phyloP scores from a whole-genome alignment of 2,113 vertebrate species.

The Paraplagusia blochii region DNA sequence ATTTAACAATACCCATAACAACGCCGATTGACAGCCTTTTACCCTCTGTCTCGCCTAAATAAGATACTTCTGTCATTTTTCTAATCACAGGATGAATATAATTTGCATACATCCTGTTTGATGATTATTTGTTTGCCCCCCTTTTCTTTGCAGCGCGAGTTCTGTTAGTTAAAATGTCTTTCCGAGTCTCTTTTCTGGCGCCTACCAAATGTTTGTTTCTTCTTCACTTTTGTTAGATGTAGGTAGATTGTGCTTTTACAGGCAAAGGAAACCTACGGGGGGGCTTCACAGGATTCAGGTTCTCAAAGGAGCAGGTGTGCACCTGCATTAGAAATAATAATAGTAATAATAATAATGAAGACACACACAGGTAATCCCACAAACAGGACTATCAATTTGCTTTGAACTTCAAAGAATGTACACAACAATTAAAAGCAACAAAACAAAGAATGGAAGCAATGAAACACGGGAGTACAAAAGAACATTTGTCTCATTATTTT shows the following conservation, averaged over 20 bases:
- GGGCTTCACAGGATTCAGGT: slow-evolving; percentile 53
- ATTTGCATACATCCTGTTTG: slow-evolving; percentile 60
- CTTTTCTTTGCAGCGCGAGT: slow-evolving; percentile 38
- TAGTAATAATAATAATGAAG: slow-evolving; percentile 60
- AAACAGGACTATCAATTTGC: slow-evolving; percentile 70
- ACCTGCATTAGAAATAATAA: slow-evolving; percentile 67
- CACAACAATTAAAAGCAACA: slow-evolving; percentile 75
- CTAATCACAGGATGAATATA: slow-evolving; percentile 54
- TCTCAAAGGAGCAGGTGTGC: slow-evolving; percentile 71
- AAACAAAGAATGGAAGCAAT: slow-evolving; percentile 55
- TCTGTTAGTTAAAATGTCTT: slow-evolving; percentile 56
- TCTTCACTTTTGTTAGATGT: slow-evolving; percentile 49
- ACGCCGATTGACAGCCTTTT: slow-evolving; percentile 45
- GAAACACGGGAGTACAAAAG: slow-evolving; percentile 59
- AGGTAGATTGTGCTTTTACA: slow-evolving; percentile 40
- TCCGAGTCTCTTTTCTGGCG: slow-evolving; percentile 30
- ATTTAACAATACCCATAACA: slow-evolving; percentile 43
- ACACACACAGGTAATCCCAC: slow-evolving; percentile 67
- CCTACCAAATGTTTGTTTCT: slow-evolving; percentile 57
- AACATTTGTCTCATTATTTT: slow-evolving; percentile 68
- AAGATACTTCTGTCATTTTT: slow-evolving; percentile 44
- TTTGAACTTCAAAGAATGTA: slow-evolving; percentile 80
- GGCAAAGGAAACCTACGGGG: slow-evolving; percentile 34
- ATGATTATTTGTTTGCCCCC: slow-evolving; percentile 49
- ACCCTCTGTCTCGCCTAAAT: slow-evolving; percentile 31